These are phyloP conservation scores for Parnassius smintheus DNA, from an alignment of 2,888 invertebrate species.

Conservation along the genomic window DNA sequence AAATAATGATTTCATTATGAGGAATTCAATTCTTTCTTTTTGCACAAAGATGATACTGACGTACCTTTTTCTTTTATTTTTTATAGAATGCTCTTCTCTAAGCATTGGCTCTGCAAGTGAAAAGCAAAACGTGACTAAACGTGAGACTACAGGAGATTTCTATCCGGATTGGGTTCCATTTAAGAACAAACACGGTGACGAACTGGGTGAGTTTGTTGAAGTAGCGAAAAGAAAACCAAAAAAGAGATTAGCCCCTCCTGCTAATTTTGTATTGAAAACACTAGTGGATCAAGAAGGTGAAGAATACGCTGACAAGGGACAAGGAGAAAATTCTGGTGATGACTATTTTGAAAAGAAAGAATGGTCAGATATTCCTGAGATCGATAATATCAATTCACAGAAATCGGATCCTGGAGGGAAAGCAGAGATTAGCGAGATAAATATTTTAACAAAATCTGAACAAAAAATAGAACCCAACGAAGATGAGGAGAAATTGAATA, in stretches of 20 bases:
- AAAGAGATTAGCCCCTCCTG: constrained; percentile 64
- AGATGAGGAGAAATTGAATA: constrained; percentile 21
- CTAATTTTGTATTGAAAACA: constrained; percentile 58
- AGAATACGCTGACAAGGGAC: constrained; percentile 60
- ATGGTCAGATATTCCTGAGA: constrained; percentile 58
- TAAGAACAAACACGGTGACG: constrained; percentile 66
- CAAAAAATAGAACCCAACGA: constrained; percentile 34
- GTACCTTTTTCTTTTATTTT: constrained; percentile 36
- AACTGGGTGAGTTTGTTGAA: constrained; percentile 61
- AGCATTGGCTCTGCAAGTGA: constrained; percentile 58
- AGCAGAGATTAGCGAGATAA: constrained; percentile 64
- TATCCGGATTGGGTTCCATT: constrained; percentile 75
- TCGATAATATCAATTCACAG: constrained; percentile 28
- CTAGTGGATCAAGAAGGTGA: constrained; percentile 59
- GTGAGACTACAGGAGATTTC: constrained; percentile 52
- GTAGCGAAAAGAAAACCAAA: constrained; percentile 59
- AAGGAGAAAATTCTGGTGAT: constrained; percentile 57
- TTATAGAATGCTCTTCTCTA: constrained; percentile 43
- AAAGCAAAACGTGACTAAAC: constrained; percentile 54
- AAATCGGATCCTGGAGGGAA: constrained; percentile 43
- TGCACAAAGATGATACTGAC: constrained; percentile 11
- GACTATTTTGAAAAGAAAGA: constrained; percentile 70
- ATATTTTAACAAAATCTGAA: constrained; percentile 50
- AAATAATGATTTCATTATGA: constrained; percentile 40
- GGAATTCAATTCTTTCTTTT: constrained; percentile 6